Evolutionary conservation across 2,113 vertebrate species (phyloP).

Genomic region (Macaca nemestrina): DNA sequence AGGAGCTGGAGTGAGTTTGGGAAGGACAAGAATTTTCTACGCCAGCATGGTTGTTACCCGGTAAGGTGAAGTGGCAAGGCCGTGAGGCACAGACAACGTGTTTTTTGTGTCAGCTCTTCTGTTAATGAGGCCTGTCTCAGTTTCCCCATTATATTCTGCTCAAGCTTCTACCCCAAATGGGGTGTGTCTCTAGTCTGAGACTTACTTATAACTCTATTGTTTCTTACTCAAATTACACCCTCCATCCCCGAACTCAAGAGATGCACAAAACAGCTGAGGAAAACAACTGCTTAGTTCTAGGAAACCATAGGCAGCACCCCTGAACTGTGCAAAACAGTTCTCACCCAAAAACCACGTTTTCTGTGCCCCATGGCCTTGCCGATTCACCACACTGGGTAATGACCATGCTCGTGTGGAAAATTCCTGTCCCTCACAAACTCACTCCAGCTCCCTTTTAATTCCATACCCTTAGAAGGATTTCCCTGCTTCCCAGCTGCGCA

Average conservation of each 20-base stretch:
- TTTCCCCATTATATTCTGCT: accelerated
- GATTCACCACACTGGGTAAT: accelerated
- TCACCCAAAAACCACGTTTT: accelerated
- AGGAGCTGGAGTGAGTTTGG: accelerated
- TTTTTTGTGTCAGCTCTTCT: neutral
- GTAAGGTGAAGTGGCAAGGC: accelerated
- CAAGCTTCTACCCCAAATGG: neutral
- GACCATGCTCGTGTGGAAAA: accelerated
- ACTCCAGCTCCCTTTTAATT: accelerated
- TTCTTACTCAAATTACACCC: neutral
- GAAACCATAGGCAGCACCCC: accelerated
- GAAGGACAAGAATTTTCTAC: accelerated
- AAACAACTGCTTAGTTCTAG: accelerated
- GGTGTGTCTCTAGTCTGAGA: neutral
- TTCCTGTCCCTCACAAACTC: accelerated
- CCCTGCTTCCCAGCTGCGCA: neutral
- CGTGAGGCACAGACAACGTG: accelerated
- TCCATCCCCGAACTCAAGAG: too few species aligned
- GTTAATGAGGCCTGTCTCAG: neutral
- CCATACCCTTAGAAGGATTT: accelerated
- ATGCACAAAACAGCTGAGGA: accelerated
- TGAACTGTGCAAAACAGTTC: accelerated
- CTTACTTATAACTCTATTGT: accelerated
- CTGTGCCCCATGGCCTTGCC: accelerated
- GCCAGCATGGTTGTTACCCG: accelerated